A percentile compares a stretch with the other conserved stretches of the same genome.
These are phyloP conservation scores for human (Homo sapiens) DNA, from an alignment of 2,113 vertebrate genomes.

Conservation along the genomic window DNA sequence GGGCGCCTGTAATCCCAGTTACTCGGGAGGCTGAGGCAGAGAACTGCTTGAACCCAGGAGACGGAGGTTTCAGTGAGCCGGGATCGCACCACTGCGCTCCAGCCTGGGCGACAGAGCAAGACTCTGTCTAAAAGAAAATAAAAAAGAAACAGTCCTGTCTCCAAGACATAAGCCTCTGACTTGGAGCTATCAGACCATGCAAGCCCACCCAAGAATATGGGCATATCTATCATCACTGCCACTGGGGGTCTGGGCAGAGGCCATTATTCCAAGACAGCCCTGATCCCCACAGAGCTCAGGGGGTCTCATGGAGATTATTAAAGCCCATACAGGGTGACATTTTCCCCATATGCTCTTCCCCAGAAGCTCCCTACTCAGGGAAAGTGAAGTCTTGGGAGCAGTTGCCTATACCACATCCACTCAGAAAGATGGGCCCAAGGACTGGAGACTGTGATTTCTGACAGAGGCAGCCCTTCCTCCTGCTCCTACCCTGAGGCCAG, in stretches of 20 bases:
- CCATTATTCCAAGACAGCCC: not conserved
- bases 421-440: not conserved
- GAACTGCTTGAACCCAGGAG: no score
- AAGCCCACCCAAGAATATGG: not conserved
- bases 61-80: no score
- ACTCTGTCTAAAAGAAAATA: no score
- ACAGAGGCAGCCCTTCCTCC: not conserved
- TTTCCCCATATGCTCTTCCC: not conserved
- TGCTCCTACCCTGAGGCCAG: not conserved
- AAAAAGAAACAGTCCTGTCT: not conserved
- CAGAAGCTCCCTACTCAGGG: not conserved
- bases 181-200: not conserved
- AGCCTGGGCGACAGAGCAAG: no score
- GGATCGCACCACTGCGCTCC: no score
- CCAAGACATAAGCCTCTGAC: not conserved
- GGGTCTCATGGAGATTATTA: not conserved
- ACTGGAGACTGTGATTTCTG: not conserved
- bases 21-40: no score
- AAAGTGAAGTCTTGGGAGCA: not conserved
- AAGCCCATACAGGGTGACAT: not conserved
- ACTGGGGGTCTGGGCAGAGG: not conserved
- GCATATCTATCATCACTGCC: not conserved
- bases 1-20: no score
- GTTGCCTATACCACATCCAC: not conserved
- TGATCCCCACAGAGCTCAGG: not conserved